phyloP scores from a whole-genome alignment of 1,140 invertebrate species.

The Doryteuthis pealeii region DNA sequence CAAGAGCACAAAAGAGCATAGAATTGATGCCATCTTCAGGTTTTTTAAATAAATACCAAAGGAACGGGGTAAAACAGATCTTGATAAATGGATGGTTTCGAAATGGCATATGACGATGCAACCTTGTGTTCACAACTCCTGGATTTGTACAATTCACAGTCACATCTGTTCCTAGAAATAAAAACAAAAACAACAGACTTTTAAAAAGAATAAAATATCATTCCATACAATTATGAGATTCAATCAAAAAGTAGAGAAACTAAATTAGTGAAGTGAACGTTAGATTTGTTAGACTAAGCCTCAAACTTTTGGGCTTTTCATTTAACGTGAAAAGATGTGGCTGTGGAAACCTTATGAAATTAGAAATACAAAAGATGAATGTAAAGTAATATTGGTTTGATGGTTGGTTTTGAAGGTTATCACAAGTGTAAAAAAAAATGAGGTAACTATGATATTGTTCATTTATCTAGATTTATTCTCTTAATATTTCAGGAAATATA shows the following conservation, averaged over 20 bases:
- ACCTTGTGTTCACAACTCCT: conserved; percentile 77
- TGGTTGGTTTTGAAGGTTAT: no score
- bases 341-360: background rate
- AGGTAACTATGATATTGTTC: no score
- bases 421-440: no score
- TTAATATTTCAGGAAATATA: no score
- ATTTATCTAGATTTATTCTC: no score
- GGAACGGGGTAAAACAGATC: conserved; percentile 44
- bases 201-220: background rate
- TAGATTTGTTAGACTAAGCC: background rate
- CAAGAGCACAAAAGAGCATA: conserved; percentile 57
- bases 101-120: conserved; percentile 73
- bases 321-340: background rate
- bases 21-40: conserved; percentile 61
- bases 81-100: conserved; percentile 49
- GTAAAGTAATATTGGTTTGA: no score
- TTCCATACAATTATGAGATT: background rate
- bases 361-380: background rate
- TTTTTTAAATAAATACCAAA: conserved; percentile 54
- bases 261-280: background rate
- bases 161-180: conserved; percentile 66
- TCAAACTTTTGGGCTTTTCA: background rate
- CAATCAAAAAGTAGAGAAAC: background rate
- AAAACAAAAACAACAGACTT: background rate
- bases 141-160: conserved; percentile 85